Conservation (phyloP, 2,113 vertebrate species). For the Bambusicola thoracicus region DNA sequence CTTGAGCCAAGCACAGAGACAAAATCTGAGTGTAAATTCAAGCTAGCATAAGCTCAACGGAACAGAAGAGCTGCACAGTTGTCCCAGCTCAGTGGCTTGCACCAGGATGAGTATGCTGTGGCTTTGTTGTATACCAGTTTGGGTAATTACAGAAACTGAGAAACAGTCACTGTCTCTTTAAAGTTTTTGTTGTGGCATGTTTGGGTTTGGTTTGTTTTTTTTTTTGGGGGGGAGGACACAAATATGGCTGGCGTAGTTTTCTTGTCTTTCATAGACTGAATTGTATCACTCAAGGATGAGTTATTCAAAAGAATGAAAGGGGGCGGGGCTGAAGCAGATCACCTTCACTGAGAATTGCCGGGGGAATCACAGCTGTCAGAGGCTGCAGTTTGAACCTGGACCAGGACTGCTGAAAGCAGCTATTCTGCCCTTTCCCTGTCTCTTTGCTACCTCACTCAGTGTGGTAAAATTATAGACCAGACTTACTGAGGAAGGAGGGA, state of each 20-base stretch:
- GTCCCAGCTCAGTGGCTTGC: neutral
- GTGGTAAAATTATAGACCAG: neutral
- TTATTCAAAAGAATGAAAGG: neutral
- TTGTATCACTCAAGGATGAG: neutral
- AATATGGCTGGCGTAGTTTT: neutral
- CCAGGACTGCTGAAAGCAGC: neutral
- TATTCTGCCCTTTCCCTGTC: neutral
- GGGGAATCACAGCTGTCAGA: neutral
- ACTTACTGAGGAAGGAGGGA: neutral
- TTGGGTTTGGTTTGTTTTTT: neutral
- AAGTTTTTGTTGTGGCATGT: neutral
- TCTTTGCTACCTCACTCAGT: neutral
- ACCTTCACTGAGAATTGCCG: accelerated
- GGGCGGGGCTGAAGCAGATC: neutral
- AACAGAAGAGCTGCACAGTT: neutral
- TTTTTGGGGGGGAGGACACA: too few relatives aligned
- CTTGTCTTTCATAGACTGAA: neutral
- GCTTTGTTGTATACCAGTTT: neutral
- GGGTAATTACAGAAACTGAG: neutral
- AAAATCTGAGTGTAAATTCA: neutral
- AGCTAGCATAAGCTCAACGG: neutral
- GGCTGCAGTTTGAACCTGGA: neutral
- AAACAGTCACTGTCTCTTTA: neutral
- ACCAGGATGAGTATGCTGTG: neutral
- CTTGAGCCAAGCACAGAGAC: neutral